These are phyloP conservation scores for Caenorhabditis brenneri DNA, from an alignment of 1,140 invertebrate species.

Conservation along the genomic window DNA sequence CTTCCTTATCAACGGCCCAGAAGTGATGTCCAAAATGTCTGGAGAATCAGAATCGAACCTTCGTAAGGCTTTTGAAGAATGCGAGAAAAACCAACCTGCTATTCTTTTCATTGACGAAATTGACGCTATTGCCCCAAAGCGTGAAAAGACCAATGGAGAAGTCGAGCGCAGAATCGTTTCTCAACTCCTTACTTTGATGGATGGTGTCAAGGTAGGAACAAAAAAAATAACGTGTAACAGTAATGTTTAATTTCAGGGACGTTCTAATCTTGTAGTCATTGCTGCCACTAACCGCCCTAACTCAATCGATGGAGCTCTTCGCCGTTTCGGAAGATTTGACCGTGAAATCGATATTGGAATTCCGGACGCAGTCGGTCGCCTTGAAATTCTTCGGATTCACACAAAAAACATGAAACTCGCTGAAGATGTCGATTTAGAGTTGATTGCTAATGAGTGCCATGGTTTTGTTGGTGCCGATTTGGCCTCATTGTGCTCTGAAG, in stretches of 20 bases:
- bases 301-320: slow-evolving; percentile 92
- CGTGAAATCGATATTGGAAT: slow-evolving; percentile 85
- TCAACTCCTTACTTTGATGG: slow-evolving; percentile 96
- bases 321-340: slow-evolving; percentile 96
- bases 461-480: slow-evolving; percentile 97
- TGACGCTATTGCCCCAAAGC: slow-evolving; percentile 98
- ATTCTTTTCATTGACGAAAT: slow-evolving; percentile 99
- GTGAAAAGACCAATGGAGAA: slow-evolving; percentile 98
- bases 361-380: slow-evolving; percentile 93
- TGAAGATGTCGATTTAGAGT: slow-evolving; percentile 95
- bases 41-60: slow-evolving; percentile 96
- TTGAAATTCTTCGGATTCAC: slow-evolving; percentile 96
- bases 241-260: slow-evolving; percentile 75
- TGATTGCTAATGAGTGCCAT: slow-evolving; percentile 95
- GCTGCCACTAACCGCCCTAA: slow-evolving; percentile 98
- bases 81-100: slow-evolving; percentile 96
- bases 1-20: slow-evolving; percentile 97
- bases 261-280: slow-evolving; percentile 98
- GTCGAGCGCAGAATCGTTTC: slow-evolving; percentile 98
- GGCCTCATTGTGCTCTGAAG: slow-evolving; percentile 95
- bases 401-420: slow-evolving; percentile 99
- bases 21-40: slow-evolving; percentile 99
- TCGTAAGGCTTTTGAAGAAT: slow-evolving; percentile 96
- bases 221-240: background rate
- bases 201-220: slow-evolving; percentile 83